Evolutionary conservation across 2,888 invertebrate species (phyloP).

Genomic region (Sesia apiformis): DNA sequence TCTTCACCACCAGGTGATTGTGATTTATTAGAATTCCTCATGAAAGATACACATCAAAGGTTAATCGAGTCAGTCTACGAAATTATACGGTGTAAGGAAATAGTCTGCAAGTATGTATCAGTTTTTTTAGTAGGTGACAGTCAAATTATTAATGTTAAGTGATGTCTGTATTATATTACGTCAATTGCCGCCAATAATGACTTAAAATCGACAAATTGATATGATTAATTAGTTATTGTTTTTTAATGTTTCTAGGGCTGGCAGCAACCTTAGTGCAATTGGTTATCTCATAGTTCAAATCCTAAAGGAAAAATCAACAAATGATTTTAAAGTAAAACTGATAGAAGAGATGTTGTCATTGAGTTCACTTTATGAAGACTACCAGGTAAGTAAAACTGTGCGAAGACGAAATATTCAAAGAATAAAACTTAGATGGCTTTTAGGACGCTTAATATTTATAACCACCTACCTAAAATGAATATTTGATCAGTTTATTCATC

Average conservation of each 20-base stretch:
- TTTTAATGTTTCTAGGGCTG: conserved; percentile 32
- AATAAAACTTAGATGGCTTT: too few relatives aligned
- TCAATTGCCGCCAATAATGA: too few relatives aligned
- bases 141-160: too few relatives aligned
- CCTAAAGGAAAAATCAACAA: conserved; percentile 32
- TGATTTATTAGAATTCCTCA: conserved; percentile 79
- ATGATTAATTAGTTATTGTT: too few relatives aligned
- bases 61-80: conserved; percentile 62
- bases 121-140: too few relatives aligned
- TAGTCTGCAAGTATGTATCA: conserved; percentile 36
- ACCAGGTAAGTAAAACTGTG: conserved; percentile 35
- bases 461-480: too few relatives aligned
- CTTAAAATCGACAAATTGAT: too few relatives aligned
- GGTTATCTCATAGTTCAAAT: conserved; percentile 42
- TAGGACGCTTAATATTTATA: too few relatives aligned
- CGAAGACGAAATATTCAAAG: too few relatives aligned
- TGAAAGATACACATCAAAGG: conserved; percentile 81
- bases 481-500: too few relatives aligned
- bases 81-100: conserved; percentile 55
- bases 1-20: conserved; percentile 85
- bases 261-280: conserved; percentile 37
- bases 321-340: conserved; percentile 45
- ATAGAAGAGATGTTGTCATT: conserved; percentile 57
- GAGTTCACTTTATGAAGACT: conserved; percentile 45
- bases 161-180: too few relatives aligned